phyloP scores from a whole-genome alignment of 2,797 vertebrate genomes.

The Spinus olivaceus region DNA sequence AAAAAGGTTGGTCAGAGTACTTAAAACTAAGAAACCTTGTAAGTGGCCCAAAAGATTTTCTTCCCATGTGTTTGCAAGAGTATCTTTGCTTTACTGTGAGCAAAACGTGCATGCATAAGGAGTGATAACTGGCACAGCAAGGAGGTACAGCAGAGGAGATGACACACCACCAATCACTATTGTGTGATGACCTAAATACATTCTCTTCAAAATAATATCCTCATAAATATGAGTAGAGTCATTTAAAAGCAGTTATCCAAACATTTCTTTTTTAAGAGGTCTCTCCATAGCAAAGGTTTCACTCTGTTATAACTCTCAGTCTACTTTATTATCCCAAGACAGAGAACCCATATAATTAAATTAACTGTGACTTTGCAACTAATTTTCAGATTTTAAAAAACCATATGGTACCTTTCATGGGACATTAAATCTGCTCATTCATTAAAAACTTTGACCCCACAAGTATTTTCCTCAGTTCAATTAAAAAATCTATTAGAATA shows the following conservation, averaged over 20 bases:
- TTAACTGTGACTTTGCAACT: conserved; percentile 68
- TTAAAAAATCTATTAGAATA: conserved; percentile 51
- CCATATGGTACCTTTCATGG: conserved; percentile 38
- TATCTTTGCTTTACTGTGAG: neutral
- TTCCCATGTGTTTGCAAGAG: neutral
- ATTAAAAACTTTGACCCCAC: conserved; percentile 63
- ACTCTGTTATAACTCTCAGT: conserved; percentile 20
- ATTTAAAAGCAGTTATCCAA: conserved; percentile 41
- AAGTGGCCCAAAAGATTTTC: neutral
- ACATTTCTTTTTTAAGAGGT: neutral
- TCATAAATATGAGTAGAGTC: neutral
- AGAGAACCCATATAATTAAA: conserved; percentile 61
- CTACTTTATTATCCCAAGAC: conserved; percentile 51
- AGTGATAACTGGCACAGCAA: neutral
- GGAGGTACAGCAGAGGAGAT: neutral
- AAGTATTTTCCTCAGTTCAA: conserved; percentile 38
- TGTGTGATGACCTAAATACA: neutral
- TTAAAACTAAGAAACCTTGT: neutral
- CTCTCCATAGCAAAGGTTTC: neutral
- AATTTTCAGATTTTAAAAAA: conserved; percentile 60
- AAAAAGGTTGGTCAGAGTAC: neutral
- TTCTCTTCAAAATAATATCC: neutral
- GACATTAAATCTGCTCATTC: conserved; percentile 55
- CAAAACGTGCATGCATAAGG: neutral
- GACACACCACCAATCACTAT: neutral